phyloP scores from a whole-genome alignment of 2,797 vertebrate species.

The Pipistrellus kuhlii region DNA sequence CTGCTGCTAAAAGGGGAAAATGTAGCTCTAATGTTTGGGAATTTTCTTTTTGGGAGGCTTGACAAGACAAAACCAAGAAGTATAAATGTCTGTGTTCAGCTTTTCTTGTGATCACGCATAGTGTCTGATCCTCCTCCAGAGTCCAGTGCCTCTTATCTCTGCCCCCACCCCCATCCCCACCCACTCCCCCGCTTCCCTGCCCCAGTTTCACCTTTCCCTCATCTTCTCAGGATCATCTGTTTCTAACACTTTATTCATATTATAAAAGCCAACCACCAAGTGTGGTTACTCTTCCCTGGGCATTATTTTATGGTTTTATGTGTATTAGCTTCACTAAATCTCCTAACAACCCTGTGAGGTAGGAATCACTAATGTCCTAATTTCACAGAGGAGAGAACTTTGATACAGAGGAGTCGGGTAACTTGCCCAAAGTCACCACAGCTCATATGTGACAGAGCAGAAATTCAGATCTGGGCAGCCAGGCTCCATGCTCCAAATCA shows the following conservation, averaged over 20 bases:
- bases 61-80: neutral
- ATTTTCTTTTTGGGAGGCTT: neutral
- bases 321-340: neutral
- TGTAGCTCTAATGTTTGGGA: neutral
- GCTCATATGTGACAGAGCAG: neutral
- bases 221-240: neutral
- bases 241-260: neutral
- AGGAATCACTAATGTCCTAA: neutral
- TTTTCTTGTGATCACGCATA: accelerated
- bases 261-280: too few relatives aligned
- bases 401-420: neutral
- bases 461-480: neutral
- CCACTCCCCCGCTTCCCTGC: neutral
- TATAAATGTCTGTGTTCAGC: neutral
- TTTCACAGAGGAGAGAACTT: neutral
- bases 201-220: neutral
- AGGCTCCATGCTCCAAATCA: neutral
- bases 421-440: neutral
- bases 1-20: neutral
- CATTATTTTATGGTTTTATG: neutral
- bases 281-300: neutral
- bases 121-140: neutral
- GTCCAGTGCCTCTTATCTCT: neutral
- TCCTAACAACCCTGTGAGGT: neutral
- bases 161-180: neutral